Evolutionary conservation across 2,797 vertebrate genomes (phyloP), one percentile per base, ranked within the genome.

Genomic region (Tarsius wallacei): DNA sequence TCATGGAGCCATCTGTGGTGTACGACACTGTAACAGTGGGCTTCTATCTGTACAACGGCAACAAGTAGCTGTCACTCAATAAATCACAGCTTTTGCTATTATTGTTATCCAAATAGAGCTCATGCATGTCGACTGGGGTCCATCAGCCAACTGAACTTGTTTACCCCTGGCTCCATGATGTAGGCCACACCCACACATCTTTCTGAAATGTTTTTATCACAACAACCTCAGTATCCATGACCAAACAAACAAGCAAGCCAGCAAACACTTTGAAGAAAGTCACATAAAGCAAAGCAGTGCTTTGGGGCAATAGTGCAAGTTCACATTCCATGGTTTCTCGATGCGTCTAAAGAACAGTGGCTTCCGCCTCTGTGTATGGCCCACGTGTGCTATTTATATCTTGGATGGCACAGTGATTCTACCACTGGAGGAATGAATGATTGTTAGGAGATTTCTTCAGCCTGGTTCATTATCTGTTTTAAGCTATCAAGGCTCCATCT

Each of bases 391-490:
- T 80, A 0, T 61, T 82, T 36, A 2, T 82, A 8, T 80, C 42
- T 31, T 33, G 59, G 47, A 49, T 19, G 81, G 24, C 24, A 49
- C 53, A 26, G 13, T 4, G 53, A 24, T 68, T 81, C 91, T 47
- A 4, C 70, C 22, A 53, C 51, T 68, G 70, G 87, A 59, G 70
- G 61, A 90, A 61, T 51, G 78, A 91, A 82, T 24, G 24, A 61
- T 21, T 51, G 36, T 80, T 36, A 85, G 42, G 42, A 42, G 51
- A 71, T 36, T 91, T 83, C 93, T 96, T 93, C 42, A 82, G 91
- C 63, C 80, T 94, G 91, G n/a, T 68, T 95, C 77, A 33, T 96
- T 93, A 96, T 95, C 96, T 93, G 88, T 61, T 95, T 93, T 36
- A 93, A 93, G 87, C 87, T 64, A 63, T 66, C 61, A 84, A 88